Evolutionary conservation across 2,113 vertebrate species (phyloP).

Genomic region (Neoarius graeffei): DNA sequence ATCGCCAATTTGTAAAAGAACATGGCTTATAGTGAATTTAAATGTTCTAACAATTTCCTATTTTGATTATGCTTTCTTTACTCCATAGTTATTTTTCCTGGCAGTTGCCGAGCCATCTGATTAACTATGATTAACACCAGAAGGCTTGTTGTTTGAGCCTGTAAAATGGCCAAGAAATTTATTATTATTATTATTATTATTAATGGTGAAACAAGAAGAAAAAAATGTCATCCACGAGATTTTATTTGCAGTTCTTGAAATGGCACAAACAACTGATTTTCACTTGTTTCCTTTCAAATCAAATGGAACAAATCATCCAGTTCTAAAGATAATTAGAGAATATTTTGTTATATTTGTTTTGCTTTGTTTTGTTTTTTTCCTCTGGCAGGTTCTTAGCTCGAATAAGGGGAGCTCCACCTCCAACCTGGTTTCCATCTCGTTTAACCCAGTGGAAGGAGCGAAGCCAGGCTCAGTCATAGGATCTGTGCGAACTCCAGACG

Average conservation of each 20-base stretch:
- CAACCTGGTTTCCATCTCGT: slow-evolving; percentile 74
- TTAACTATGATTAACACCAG: slow-evolving; percentile 66
- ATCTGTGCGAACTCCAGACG: slow-evolving; percentile 69
- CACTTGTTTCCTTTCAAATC: not conserved
- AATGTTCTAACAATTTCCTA: slow-evolving; percentile 55
- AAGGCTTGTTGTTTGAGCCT: slow-evolving; percentile 59
- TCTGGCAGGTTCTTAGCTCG: slow-evolving; percentile 79
- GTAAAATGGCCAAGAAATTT: slow-evolving; percentile 57
- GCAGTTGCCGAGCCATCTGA: slow-evolving; percentile 53
- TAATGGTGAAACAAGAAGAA: slow-evolving; percentile 44
- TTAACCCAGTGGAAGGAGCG: slow-evolving; percentile 83
- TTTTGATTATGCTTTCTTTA: slow-evolving; percentile 65
- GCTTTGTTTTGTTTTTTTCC: not conserved
- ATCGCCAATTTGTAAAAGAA: slow-evolving; percentile 22
- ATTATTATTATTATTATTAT: slow-evolving; percentile 48
- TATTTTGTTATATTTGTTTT: not conserved
- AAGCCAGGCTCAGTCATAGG: slow-evolving; percentile 86
- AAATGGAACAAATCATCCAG: not conserved
- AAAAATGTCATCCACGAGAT: slow-evolving; percentile 46
- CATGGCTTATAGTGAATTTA: slow-evolving; percentile 44
- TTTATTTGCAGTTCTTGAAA: slow-evolving; percentile 11
- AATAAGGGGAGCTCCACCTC: slow-evolving; percentile 68
- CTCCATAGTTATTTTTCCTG: slow-evolving; percentile 64
- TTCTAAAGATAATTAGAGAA: not conserved
- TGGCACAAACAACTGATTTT: not conserved